A percentile compares a stretch with the other conserved stretches of the same genome.
phyloP scores from a whole-genome alignment of 2,888 invertebrate genomes.

The Drosophila tanythrix region DNA sequence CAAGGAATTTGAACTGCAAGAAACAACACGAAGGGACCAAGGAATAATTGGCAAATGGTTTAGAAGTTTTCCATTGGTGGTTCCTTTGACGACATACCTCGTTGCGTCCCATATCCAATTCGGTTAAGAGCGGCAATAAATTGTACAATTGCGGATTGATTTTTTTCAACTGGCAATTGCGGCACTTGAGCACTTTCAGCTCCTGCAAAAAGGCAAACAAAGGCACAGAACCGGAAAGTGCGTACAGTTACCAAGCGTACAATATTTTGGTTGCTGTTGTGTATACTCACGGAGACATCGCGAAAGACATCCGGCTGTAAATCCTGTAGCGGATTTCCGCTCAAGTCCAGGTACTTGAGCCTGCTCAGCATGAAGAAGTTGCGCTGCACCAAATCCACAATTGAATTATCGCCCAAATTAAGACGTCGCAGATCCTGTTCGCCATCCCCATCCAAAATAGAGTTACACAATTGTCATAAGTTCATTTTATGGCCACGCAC shows the following conservation, averaged over 20 bases:
- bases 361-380: slow-evolving; percentile 91
- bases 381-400: slow-evolving; percentile 89
- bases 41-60: slow-evolving; percentile 63
- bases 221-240: slow-evolving; percentile 15
- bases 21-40: slow-evolving; percentile 22
- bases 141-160: slow-evolving; percentile 93
- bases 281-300: slow-evolving; percentile 87
- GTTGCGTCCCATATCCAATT: slow-evolving; percentile 92
- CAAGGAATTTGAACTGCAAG: slow-evolving; percentile 88
- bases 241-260: slow-evolving; percentile 18
- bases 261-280: slow-evolving; percentile 19
- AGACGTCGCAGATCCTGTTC: slow-evolving; percentile 88
- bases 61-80: slow-evolving; percentile 9
- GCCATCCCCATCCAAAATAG: slow-evolving; percentile 16
- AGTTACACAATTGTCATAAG: slow-evolving; percentile 55
- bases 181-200: slow-evolving; percentile 89
- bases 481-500: slow-evolving; percentile 64
- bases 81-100: slow-evolving; percentile 82
- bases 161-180: slow-evolving; percentile 89
- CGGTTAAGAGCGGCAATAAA: slow-evolving; percentile 89
- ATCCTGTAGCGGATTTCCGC: slow-evolving; percentile 90
- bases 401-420: slow-evolving; percentile 88
- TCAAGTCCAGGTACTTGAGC: slow-evolving; percentile 90
- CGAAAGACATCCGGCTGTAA: slow-evolving; percentile 92
- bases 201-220: slow-evolving; percentile 85